Percentiles rank a stretch among this genome's conserved stretches.
phyloP scores from a whole-genome alignment of 1,140 invertebrate species.

The Apis dorsata region DNA sequence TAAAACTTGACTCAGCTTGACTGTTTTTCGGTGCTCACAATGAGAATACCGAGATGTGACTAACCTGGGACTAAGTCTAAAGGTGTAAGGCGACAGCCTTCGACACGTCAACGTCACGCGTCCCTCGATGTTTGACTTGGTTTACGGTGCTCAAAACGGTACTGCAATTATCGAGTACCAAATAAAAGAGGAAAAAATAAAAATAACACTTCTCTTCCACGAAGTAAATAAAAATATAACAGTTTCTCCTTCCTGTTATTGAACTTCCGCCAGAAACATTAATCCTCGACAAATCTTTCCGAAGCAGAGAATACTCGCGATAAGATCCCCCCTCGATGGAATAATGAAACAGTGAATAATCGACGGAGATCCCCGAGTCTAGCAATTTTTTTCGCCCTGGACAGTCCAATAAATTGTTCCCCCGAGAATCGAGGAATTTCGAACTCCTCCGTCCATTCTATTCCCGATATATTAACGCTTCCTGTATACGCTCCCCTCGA shows the following conservation, averaged over 20 bases:
- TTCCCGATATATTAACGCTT: background rate
- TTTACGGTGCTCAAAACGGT: background rate
- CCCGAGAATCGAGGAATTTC: background rate
- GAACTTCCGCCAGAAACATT: background rate
- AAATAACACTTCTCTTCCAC: too few relatives aligned
- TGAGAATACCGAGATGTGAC: conserved; percentile 8
- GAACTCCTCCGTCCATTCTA: background rate
- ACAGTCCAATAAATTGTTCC: background rate
- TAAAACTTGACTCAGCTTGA: conserved; percentile 21
- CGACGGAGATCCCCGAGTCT: background rate
- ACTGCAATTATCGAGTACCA: background rate
- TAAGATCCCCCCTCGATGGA: background rate
- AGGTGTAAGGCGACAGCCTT: background rate
- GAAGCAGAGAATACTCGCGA: background rate
- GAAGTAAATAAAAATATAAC: background rate
- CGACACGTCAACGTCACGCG: background rate
- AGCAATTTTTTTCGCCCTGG: background rate
- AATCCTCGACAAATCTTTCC: background rate
- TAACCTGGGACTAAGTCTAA: background rate
- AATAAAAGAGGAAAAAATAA: too few relatives aligned
- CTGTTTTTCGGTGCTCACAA: conserved; percentile 27
- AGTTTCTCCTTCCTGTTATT: background rate
- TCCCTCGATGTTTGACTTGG: background rate
- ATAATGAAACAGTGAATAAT: conserved; percentile 14
- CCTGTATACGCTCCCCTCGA: background rate